Evolutionary conservation across 2,113 vertebrate genomes (phyloP).

Genomic region (Podocnemis expansa): DNA sequence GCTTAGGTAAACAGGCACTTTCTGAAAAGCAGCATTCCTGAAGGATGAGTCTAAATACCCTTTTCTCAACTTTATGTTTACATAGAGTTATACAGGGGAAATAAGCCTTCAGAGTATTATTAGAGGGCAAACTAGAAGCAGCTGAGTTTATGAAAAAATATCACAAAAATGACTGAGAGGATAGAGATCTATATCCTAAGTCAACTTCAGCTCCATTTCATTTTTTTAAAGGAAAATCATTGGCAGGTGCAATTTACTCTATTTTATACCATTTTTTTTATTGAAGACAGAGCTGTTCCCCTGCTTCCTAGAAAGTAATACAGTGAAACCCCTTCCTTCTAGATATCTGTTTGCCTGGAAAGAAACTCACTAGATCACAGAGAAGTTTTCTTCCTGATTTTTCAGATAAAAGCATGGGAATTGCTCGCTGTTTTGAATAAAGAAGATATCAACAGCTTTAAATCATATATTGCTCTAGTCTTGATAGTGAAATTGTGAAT

Average conservation of each 20-base stretch:
- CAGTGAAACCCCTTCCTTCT: background rate
- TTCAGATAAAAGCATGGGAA: background rate
- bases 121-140: conserved; percentile 78
- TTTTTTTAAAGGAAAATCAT: conserved; percentile 36
- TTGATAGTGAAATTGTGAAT: background rate
- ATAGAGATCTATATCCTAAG: conserved; percentile 72
- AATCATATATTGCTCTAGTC: background rate
- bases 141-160: conserved; percentile 75
- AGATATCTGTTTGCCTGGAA: background rate
- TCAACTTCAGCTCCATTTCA: conserved; percentile 62
- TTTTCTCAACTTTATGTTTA: conserved; percentile 76
- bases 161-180: conserved; percentile 65
- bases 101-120: conserved; percentile 77
- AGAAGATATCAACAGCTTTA: background rate
- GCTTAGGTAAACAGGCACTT: conserved; percentile 73
- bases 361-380: background rate
- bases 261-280: background rate
- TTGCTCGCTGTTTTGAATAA: background rate
- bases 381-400: background rate
- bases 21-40: conserved; percentile 66
- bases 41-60: conserved; percentile 74
- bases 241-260: conserved; percentile 38
- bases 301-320: background rate
- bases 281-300: background rate
- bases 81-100: conserved; percentile 77